Evolutionary conservation across 2,113 vertebrate species (phyloP), one percentile per base, ranked within the genome.

Genomic region (Elephas maximus): DNA sequence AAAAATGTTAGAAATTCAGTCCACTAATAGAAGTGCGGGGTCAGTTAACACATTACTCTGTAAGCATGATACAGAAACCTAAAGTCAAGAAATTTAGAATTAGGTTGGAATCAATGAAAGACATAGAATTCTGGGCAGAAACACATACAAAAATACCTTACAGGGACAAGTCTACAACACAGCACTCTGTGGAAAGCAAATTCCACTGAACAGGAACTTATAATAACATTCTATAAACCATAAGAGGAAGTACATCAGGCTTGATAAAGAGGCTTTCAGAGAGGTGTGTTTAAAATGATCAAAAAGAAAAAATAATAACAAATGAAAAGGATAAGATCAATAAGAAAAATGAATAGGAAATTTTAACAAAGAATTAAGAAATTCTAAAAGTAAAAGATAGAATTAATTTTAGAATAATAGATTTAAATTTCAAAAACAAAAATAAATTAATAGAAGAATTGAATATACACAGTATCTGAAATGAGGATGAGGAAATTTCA

Each of bases 31-130:
- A 37, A 37, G 3, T 82, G 2, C 77, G 37, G 41, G 5, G 48
- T 28, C 69, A 71, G 26, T 71, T n/a, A n/a, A 51, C n/a, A 63
- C 1, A 18, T 73, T 63, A 85, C 23, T 41, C 20, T 69, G 18
- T 11, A 93, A 93, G 8, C 17, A 84, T 41, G 5, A 65, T 28
- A n/a, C 7, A 69, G 30, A 96, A 92, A 90, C 2, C 3, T 8
- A 21, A 74, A 88, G 44, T 74, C 57, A 83, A 83, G 23, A 82
- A 91, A 60, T 63, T 93, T 62, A 84, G 84, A 76, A 74, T 20
- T 65, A 67, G 18, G 67, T 73, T 80, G 26, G 6, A 95, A 83
- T 2, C 17, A 62, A 9, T 44, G 3, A 37, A 73, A 51, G 48
- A 60, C 57, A 63, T 1, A 81, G 51, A 21, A 28, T 20, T 8